Conservation (phyloP, 2,888 invertebrate genomes). For the Caenorhabditis angaria region DNA sequence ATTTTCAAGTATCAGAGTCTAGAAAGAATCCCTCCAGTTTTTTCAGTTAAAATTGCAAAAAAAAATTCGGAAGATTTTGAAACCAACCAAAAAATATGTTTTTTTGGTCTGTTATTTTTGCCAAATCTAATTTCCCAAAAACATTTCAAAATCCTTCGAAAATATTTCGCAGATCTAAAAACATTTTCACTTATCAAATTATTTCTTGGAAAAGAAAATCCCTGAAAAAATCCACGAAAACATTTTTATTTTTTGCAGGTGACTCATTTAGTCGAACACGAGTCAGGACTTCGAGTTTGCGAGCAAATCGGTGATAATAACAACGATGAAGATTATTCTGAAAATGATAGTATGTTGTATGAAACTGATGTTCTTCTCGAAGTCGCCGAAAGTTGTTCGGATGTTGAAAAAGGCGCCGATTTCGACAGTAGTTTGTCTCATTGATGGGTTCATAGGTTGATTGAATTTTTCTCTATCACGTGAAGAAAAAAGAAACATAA, state of each 20-base stretch:
- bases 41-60: too few relatives aligned
- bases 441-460: not conserved
- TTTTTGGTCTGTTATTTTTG: too few relatives aligned
- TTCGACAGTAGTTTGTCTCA: conserved; percentile 3
- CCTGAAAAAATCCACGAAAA: not conserved
- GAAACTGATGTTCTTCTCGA: conserved; percentile 51
- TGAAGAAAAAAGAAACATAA: not conserved
- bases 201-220: too few relatives aligned
- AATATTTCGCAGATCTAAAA: too few relatives aligned
- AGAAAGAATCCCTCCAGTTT: too few relatives aligned
- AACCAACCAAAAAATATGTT: too few relatives aligned
- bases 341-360: conserved; percentile 39
- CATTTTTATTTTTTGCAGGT: conserved; percentile 26
- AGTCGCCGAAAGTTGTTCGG: conserved; percentile 22
- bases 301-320: conserved; percentile 58
- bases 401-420: conserved; percentile 28
- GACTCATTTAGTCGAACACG: conserved; percentile 53
- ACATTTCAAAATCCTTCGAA: too few relatives aligned
- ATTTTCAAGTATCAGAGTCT: too few relatives aligned
- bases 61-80: too few relatives aligned
- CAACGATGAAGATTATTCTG: conserved; percentile 45
- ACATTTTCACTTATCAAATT: too few relatives aligned
- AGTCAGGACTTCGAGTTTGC: conserved; percentile 53
- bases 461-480: not conserved
- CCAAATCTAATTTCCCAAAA: too few relatives aligned